Evolutionary conservation across 2,113 vertebrate genomes (phyloP).

Genomic region (Poicephalus gulielmi): DNA sequence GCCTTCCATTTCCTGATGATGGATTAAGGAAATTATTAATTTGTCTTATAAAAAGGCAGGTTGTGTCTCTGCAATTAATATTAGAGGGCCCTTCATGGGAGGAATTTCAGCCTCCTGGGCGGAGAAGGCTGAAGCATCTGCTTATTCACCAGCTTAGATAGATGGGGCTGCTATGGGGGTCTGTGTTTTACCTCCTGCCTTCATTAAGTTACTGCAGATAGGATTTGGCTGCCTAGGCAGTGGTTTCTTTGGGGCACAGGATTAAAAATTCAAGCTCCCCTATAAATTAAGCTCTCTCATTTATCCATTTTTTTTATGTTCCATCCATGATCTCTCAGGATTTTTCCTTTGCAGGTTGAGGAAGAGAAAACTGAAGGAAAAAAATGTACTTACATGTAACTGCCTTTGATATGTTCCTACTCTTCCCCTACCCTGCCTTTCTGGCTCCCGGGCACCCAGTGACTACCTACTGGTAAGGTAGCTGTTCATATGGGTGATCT

Average conservation of each 20-base stretch:
- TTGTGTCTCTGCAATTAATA: constrained; percentile 54
- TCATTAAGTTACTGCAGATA: constrained; percentile 45
- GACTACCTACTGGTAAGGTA: not conserved
- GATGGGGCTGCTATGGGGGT: not conserved
- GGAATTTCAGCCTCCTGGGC: constrained; percentile 62
- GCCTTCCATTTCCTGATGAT: constrained; percentile 52
- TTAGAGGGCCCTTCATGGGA: constrained; percentile 47
- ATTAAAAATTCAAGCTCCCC: constrained; percentile 46
- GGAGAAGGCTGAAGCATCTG: constrained; percentile 24
- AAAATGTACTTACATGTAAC: not conserved
- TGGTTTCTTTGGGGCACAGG: constrained; percentile 55
- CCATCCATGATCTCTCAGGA: not conserved
- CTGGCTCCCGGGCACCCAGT: not conserved
- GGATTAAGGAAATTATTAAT: constrained; percentile 66
- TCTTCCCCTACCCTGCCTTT: not conserved
- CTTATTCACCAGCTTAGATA: constrained; percentile 31
- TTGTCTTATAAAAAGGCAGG: constrained; percentile 53
- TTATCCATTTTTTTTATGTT: not conserved
- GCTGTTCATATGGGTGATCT: not conserved
- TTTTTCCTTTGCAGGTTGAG: not conserved
- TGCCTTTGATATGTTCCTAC: not conserved
- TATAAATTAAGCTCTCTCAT: constrained; percentile 33
- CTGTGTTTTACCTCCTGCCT: constrained; percentile 10
- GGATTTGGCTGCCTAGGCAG: constrained; percentile 25
- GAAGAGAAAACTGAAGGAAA: not conserved